Base-by-base conservation (phyloP, 2,797 vertebrate genomes). In the Micropoecilia bifurca region DNA sequence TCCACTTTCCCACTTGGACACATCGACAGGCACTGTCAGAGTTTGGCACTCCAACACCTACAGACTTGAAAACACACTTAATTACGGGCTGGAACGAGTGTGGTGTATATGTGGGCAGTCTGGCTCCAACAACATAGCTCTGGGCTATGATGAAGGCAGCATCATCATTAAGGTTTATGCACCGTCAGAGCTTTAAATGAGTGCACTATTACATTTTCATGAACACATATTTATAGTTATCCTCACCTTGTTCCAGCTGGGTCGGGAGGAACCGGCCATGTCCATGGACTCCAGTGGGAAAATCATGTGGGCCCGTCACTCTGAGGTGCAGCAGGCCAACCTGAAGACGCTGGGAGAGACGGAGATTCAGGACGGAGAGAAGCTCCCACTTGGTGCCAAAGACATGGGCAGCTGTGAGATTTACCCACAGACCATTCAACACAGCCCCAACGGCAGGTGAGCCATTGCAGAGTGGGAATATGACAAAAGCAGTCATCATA, bases 371-470 rank as follows among this genome's bases (percentile, higher is more conserved):
- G 98, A 99, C 2, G 98, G 98, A 78, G 98, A 99, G 91, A 97
- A 98, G 84, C 90, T 99, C 69, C 98, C 98, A 0, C 90, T 99
- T 88, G 98, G 98, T 55, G 98, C 99, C n/a, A 99, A 99, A 94
- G 98, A 99, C 85, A 99, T 99, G 98, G 98, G 98, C 80, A 99
- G 98, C 92, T 99, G 98, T 94, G 98, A 99, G 93, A 99, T 99
- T 89, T 99, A 99, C 89, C 98, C 98, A 74, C 98, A 99, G 92
- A 99, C 98, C 41, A 99, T 99, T 90, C 98, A 98, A 83, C 98
- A 99, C 90, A 99, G 99, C 85, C 98, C 98, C 2, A 99, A 99
- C 39, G 98, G 98, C 91, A 96, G 98, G 98, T 98, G 95, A 68
- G 22, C 36, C 36, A 41, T 39, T 68, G 36, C 63, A 68, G 8